Evolutionary conservation across 2,888 invertebrate genomes (phyloP), one percentile per base, ranked within the genome.

Genomic region (Trichogramma dendrolimi): DNA sequence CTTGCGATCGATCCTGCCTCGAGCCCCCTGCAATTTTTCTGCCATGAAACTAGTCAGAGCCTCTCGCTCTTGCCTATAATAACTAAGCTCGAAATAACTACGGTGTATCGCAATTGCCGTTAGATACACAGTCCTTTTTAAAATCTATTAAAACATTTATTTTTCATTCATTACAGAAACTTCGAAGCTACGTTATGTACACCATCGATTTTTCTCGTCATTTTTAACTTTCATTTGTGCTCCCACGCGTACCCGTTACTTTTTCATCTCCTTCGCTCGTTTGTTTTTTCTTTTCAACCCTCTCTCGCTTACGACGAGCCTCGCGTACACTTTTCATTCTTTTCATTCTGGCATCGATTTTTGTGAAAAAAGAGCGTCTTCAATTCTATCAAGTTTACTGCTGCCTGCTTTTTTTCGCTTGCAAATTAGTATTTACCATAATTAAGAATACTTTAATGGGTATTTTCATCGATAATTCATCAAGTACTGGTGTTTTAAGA

Each of bases 201-300:
- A 76, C 77, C 77, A 77, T 77, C 77, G 77, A 77, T 77, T 77
- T 77, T 77, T 77, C 76, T 77, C 76, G 76, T 74, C 76, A 75
- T 72, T 75, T 76, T 76, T 74, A 73, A 74, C 73, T 46, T 46
- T n/a, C 46, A 46, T 46, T 46, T 46, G 8, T 46, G 8, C n/a
- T 46, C n/a, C 8, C 8, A 2, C 46, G 46, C n/a, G n/a, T n/a
- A 46, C n/a, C 8, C 46, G n/a, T 46, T 46, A 46, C 8, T 10
- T 10, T 46, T n/a, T 46, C n/a, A 10, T 46, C 46, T 46, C n/a
- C 46, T 46, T 46, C 46, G 46, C n/a, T 3, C 46, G 2, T 46
- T n/a, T n/a, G 8, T 46, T 46, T 46, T 46, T n/a, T 27, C 27
- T 27, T 46, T 46, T 46, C n/a, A 46, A 46, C 46, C 46, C 46